Evolutionary conservation across 1,140 invertebrate genomes (phyloP).

Genomic region (Formica exsecta): DNA sequence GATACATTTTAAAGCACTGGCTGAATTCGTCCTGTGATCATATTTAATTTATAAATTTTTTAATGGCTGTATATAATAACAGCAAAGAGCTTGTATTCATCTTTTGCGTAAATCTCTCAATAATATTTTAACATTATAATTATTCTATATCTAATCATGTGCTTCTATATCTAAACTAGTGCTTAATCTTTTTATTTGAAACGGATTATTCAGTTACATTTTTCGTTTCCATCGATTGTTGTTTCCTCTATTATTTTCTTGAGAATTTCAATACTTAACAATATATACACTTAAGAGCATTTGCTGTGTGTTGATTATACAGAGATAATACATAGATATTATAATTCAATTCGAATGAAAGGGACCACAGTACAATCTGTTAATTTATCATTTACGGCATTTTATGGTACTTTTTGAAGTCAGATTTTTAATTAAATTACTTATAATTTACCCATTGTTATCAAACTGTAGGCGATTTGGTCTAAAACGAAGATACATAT

Average conservation of each 20-base stretch:
- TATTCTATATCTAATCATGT: not conserved
- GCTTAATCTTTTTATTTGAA: conserved; percentile 4
- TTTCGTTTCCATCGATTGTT: conserved; percentile 17
- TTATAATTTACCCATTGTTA: conserved; percentile 8
- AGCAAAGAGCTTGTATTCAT: not conserved
- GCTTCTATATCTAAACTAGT: not conserved
- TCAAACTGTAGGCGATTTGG: not conserved
- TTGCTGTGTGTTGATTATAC: conserved; percentile 26
- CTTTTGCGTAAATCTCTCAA: not conserved
- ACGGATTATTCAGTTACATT: not conserved
- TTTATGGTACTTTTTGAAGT: conserved; percentile 55
- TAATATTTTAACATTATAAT: too few species aligned
- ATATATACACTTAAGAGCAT: conserved; percentile 16
- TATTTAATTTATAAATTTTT: not conserved
- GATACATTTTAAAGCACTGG: not conserved
- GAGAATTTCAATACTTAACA: conserved; percentile 14
- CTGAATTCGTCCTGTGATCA: not conserved
- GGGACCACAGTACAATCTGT: conserved; percentile 75
- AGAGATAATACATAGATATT: conserved; percentile 39
- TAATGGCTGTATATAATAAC: not conserved
- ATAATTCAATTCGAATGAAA: conserved; percentile 74
- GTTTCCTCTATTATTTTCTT: not conserved
- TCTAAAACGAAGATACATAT: conserved; percentile 11
- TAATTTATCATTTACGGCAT: conserved; percentile 67
- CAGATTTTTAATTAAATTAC: conserved; percentile 27